Evolutionary conservation across 2,888 invertebrate genomes (phyloP).

Genomic region (Volucella inflata): DNA sequence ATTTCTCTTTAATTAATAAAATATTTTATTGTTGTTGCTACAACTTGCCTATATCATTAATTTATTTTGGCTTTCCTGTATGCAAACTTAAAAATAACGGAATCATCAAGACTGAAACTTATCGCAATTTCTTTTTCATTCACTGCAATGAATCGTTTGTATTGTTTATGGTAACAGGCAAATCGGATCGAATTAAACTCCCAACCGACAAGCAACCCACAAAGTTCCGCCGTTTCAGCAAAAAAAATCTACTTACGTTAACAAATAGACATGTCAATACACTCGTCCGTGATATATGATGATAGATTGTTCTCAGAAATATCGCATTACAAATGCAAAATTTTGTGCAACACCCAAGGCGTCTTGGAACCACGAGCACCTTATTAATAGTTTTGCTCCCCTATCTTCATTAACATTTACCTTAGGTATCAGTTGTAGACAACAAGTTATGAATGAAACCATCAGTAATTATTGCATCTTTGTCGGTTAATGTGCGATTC

Average conservation of each 20-base stretch:
- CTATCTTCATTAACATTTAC: conserved; percentile 22
- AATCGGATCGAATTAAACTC: conserved; percentile 47
- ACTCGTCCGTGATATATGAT: conserved; percentile 68
- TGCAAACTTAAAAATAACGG: no score
- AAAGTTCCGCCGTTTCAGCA: conserved; percentile 53
- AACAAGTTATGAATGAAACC: conserved; percentile 55
- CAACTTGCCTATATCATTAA: no score
- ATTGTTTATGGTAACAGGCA: conserved; percentile 23
- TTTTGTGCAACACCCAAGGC: conserved; percentile 17
- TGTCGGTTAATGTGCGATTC: conserved; percentile 25
- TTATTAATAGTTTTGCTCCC: conserved; percentile 60
- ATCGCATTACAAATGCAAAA: conserved; percentile 59
- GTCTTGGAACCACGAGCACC: conserved; percentile 49
- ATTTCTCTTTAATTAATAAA: no score
- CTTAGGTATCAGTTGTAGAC: conserved; percentile 4
- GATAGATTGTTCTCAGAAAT: conserved; percentile 65
- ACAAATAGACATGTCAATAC: conserved; percentile 62
- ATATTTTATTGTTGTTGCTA: no score
- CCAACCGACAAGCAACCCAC: conserved; percentile 45
- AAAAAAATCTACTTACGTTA: conserved; percentile 33
- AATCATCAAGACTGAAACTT: not conserved
- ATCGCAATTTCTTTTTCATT: conserved; percentile 1
- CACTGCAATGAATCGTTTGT: not conserved
- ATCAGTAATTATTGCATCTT: conserved; percentile 68
- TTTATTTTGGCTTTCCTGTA: no score